Conservation (phyloP, 2,888 invertebrate genomes). For the Malthinus seriepunctatus region DNA sequence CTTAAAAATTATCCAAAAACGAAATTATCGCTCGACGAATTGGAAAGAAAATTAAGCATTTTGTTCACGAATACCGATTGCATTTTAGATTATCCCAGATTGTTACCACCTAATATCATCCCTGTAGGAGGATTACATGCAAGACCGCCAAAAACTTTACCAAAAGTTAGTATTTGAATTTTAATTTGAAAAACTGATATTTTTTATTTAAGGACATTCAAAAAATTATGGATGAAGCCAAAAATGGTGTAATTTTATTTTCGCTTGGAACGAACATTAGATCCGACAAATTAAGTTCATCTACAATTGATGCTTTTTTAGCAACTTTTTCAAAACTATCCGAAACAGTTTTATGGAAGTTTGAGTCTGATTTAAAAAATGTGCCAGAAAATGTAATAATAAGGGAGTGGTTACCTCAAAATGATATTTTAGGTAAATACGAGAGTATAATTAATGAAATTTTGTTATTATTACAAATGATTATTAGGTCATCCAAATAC, state of each 20-base stretch:
- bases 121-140: slow-evolving; percentile 49
- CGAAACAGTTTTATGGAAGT: slow-evolving; percentile 49
- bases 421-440: slow-evolving; percentile 46
- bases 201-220: background rate
- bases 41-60: slow-evolving; percentile 40
- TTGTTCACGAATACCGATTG: slow-evolving; percentile 44
- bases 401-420: slow-evolving; percentile 49
- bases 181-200: no score
- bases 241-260: slow-evolving; percentile 47
- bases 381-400: slow-evolving; percentile 47
- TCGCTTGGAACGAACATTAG: slow-evolving; percentile 47
- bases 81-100: slow-evolving; percentile 41
- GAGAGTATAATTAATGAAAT: background rate
- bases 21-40: slow-evolving; percentile 35
- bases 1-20: slow-evolving; percentile 37
- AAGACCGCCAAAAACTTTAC: slow-evolving; percentile 37
- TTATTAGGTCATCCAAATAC: slow-evolving; percentile 34
- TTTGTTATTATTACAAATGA: background rate
- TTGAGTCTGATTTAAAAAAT: slow-evolving; percentile 38
- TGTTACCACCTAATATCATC: slow-evolving; percentile 48
- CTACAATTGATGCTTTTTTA: slow-evolving; percentile 36
- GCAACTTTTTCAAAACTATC: slow-evolving; percentile 45
- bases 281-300: slow-evolving; percentile 35
- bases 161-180: slow-evolving; percentile 40
- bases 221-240: slow-evolving; percentile 40